Evolutionary conservation across 2,113 vertebrate genomes (phyloP), one percentile per base, ranked within the genome.

Genomic region (Nymphicus hollandicus): DNA sequence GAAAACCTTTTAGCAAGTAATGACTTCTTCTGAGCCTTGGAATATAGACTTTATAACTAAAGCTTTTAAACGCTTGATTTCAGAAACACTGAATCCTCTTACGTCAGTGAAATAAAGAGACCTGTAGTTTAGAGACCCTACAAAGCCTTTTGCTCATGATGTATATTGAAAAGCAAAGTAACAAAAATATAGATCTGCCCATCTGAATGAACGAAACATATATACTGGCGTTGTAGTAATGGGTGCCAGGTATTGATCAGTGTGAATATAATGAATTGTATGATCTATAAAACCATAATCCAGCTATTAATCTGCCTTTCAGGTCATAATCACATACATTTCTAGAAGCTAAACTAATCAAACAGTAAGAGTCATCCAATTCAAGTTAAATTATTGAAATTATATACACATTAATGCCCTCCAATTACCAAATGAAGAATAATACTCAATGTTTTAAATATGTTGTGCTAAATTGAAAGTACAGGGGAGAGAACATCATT

Each of bases 211-310:
- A 97, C 87, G 95, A 97, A 97, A 97, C 91, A 93, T 96, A 97
- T 95, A 97, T 66, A 96, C 94, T 97, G 93, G 89, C 8, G 72
- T 91, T 98, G 94, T 97, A 97, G 94, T 96, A 96, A 93, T 23
- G 85, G 94, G 92, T 97, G 97, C 96, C 97, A 98, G 95, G 53
- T 98, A 98, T 98, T 97, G 98, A 98, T 98, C 94, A 93, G 95
- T 74, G 60, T 95, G 96, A 97, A 97, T 96, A 96, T 98, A 98
- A 98, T 97, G 96, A 98, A 98, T 98, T 97, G 88, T 98, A 94
- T 97, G 97, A 98, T 98, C 97, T 96, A 97, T 98, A 98, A 97
- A 7, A 98, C 97, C 94, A 98, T 98, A 98, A 98, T 98, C 97
- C 88, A 96, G 88, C 94, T 98, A 98, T 98, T 98, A 98, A 98